Base-by-base conservation (phyloP, 1,140 invertebrate species). In the Linepithema humile region DNA sequence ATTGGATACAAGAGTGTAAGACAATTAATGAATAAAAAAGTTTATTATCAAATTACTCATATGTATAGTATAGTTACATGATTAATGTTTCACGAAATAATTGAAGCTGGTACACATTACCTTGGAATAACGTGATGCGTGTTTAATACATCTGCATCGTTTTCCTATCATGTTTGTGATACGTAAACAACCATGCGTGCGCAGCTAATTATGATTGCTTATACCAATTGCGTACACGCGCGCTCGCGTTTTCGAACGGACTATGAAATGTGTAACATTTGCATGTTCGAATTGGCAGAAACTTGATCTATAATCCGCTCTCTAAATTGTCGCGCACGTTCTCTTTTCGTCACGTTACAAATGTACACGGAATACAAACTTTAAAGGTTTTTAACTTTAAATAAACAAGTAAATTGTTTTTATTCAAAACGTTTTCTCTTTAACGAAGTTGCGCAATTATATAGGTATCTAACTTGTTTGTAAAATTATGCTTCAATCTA, bases 201-300 rank as follows among this genome's bases (percentile, higher is more conserved):
- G 1, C n/a, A 64, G 23, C 48, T 78, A 55, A 78, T 78, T 69
- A 78, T 38, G 6, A 20, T 78, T 17, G 35, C 23, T 26, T 35
- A 59, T 59, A 73, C 15, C 7, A 26, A 72, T 59, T 26, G 29
- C 69, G 20, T 38, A 26, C 64, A 45, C 43, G 26, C 23, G 40
- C 32, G 15, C 64, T 23, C n/a, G 26, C 69, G 29, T 69, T 78
- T 69, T 20, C n/a, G n/a, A 32, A 32, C 5, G 38, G 26, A 55
- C 35, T 55, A 6, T 17, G 26, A 32, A n/a, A 35, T 69, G 17
- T 35, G 0, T 78, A 78, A n/a, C 35, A 40, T 77, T 50, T 45
- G 5, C 15, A 29, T 23, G 35, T 12, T 65, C 17, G 35, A 23
- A 38, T 20, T 20, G 38, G 0, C 4, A 26, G 3, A 40, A 5